Conservation (phyloP, 2,113 vertebrate species). For the Gadus macrocephalus region DNA sequence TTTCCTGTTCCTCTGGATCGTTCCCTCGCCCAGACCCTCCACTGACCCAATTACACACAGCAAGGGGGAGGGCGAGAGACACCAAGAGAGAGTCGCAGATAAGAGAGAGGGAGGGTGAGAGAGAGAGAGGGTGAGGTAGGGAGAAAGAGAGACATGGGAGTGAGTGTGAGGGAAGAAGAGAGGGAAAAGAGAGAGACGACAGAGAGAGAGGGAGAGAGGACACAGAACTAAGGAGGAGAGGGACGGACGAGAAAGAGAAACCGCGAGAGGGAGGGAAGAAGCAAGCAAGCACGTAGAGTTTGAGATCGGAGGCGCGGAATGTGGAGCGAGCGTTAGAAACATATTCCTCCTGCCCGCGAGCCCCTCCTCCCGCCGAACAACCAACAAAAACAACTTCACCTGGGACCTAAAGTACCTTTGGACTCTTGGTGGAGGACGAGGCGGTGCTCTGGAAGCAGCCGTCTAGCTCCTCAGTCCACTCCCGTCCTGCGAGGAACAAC, state of each 20-base stretch:
- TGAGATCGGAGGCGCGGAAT: slow-evolving; percentile 47
- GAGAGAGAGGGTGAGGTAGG: slow-evolving; percentile 17
- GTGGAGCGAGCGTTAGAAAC: slow-evolving; percentile 27
- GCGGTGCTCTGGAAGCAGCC: slow-evolving; percentile 31
- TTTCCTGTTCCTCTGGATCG: no score
- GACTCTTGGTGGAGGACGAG: slow-evolving; percentile 44
- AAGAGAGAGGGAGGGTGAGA: slow-evolving; percentile 33
- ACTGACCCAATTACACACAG: slow-evolving; percentile 70
- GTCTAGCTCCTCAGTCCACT: slow-evolving; percentile 32
- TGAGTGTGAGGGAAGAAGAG: slow-evolving; percentile 12
- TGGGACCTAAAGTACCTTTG: slow-evolving; percentile 54
- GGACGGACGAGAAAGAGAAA: slow-evolving; percentile 37
- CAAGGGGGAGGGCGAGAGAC: slow-evolving; percentile 49
- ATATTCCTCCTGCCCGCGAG: slow-evolving; percentile 42
- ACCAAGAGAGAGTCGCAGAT: slow-evolving; percentile 39
- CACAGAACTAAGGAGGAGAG: background rate
- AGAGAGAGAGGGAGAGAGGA: no score
- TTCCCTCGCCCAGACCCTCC: slow-evolving; percentile 47
- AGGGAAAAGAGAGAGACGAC: slow-evolving; percentile 33
- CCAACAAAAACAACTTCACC: slow-evolving; percentile 45
- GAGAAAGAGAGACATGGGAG: slow-evolving; percentile 56
- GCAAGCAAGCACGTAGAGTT: slow-evolving; percentile 42
- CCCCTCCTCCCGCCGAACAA: background rate
- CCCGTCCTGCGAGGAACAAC: slow-evolving; percentile 59
- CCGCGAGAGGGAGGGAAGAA: slow-evolving; percentile 34